A percentile compares a stretch with the other conserved stretches of the same genome.
Evolutionary conservation across 2,113 vertebrate species (phyloP).

Genomic region (Cavia porcellus): DNA sequence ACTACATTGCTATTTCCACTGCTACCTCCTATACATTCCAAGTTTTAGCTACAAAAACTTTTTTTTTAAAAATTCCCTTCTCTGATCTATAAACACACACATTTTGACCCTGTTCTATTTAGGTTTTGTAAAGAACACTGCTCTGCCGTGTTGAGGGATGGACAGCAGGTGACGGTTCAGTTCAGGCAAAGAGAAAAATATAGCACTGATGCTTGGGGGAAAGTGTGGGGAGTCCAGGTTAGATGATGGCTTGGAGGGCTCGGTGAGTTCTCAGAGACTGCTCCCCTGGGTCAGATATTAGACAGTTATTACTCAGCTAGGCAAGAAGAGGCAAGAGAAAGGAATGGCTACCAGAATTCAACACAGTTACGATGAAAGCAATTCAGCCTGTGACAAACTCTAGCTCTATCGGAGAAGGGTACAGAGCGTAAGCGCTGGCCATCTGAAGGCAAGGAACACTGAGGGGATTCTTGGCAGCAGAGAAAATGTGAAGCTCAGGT

Average conservation of each 20-base stretch:
- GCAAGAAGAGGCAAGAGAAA: neutral
- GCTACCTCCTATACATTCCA: neutral
- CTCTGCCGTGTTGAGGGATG: neutral
- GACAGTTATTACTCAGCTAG: neutral
- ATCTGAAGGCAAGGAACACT: neutral
- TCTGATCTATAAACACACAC: neutral
- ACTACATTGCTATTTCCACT: neutral
- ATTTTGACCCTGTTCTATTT: neutral
- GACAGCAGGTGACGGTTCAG: neutral
- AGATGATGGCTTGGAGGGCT: neutral
- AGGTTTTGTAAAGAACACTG: neutral
- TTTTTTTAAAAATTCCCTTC: neutral
- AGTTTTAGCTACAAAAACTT: neutral
- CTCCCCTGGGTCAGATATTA: neutral
- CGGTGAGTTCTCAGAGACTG: neutral
- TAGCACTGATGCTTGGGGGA: neutral
- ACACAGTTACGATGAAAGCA: neutral
- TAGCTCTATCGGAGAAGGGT: neutral
- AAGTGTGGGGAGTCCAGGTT: rapidly evolving
- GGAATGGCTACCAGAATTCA: neutral
- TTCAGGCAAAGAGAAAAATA: neutral
- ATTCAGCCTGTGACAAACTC: neutral
- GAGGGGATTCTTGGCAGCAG: neutral
- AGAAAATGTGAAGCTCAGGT: neutral
- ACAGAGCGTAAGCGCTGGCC: neutral